These are phyloP conservation scores for Epizoanthus scotinus DNA, from an alignment of 92 coral and sea anemone species.

Conservation along the genomic window DNA sequence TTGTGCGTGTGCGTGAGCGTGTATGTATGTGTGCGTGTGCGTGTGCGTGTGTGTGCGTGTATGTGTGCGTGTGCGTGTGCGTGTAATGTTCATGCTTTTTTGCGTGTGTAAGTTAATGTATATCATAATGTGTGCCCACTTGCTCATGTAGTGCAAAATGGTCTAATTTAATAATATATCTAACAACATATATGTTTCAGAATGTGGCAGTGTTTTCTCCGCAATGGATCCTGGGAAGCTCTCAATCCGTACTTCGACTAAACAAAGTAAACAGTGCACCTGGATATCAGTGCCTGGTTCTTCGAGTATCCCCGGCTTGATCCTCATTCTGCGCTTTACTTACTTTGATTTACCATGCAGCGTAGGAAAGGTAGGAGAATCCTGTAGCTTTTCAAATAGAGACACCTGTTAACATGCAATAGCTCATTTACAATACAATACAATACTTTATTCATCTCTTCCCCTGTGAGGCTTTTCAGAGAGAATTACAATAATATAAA, in stretches of 20 bases:
- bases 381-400: neutral
- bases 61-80: too few species aligned
- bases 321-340: slow-evolving; percentile 61
- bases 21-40: too few species aligned
- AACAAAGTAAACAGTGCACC: slow-evolving; percentile 46
- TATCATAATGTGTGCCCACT: too few species aligned
- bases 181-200: slow-evolving; percentile 24
- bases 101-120: too few species aligned
- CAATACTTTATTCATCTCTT: too few species aligned
- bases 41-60: too few species aligned
- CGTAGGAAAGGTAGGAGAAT: slow-evolving; percentile 51
- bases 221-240: slow-evolving; percentile 52
- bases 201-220: slow-evolving; percentile 67
- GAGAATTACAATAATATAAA: too few species aligned
- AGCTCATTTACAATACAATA: too few species aligned
- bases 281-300: slow-evolving; percentile 75
- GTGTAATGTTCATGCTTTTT: too few species aligned
- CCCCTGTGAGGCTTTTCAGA: too few species aligned
- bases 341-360: slow-evolving; percentile 77
- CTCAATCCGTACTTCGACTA: slow-evolving; percentile 53
- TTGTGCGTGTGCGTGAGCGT: too few species aligned
- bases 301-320: slow-evolving; percentile 43
- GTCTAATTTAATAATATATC: neutral
- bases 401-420: too few species aligned
- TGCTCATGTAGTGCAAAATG: neutral